Conservation (phyloP, 1,140 invertebrate genomes). For the Neotoxoptera formosana region DNA sequence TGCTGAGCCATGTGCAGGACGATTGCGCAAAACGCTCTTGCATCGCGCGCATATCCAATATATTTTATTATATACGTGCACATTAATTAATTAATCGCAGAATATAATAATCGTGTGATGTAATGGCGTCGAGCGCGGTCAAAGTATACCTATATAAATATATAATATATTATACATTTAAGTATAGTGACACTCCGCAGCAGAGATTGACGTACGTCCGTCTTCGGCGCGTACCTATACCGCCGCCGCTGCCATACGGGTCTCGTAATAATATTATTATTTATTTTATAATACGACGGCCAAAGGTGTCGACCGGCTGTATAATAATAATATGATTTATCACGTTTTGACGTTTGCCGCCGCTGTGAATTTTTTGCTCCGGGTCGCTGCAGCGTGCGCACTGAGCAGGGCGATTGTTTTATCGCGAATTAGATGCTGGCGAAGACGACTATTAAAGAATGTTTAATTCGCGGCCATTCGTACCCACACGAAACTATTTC, state of each 20-base stretch:
- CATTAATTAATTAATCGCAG: constrained; percentile 20
- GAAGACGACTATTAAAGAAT: background rate
- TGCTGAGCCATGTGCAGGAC: background rate
- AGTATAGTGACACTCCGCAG: background rate
- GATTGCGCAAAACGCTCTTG: background rate
- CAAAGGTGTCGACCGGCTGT: background rate
- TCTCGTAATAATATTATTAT: background rate
- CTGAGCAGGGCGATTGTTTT: background rate
- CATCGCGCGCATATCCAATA: background rate
- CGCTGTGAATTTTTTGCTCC: background rate
- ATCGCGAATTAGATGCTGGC: background rate
- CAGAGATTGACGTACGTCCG: background rate
- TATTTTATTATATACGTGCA: background rate
- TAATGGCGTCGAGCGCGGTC: background rate
- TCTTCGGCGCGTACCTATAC: background rate
- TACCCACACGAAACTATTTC: background rate
- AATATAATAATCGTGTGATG: background rate
- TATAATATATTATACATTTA: background rate
- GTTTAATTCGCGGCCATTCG: background rate
- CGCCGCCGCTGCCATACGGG: too few species aligned
- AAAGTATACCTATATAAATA: background rate
- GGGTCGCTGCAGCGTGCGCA: too few species aligned
- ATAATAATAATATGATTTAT: background rate
- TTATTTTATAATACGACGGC: background rate
- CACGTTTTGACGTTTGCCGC: background rate